Percentiles rank a stretch among this genome's conserved stretches.
phyloP scores from a whole-genome alignment of 1,140 invertebrate genomes.

The Proales similis region DNA sequence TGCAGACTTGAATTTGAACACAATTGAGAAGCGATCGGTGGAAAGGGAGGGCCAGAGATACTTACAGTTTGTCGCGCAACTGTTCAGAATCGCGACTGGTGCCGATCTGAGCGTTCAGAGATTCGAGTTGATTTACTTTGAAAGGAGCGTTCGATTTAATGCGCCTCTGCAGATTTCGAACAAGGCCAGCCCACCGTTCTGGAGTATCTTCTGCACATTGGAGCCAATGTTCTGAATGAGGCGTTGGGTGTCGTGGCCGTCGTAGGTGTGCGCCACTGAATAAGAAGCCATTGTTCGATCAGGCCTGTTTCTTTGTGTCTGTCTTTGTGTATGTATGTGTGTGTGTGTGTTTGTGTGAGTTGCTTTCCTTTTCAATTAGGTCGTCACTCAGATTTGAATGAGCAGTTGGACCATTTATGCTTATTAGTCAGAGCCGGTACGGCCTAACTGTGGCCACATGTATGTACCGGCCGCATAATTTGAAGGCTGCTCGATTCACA shows the following conservation, averaged over 20 bases:
- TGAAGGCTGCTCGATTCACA: too few species aligned
- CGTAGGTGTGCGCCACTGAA: too few species aligned
- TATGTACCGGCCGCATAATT: too few species aligned
- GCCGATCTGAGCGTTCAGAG: neutral
- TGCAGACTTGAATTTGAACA: neutral
- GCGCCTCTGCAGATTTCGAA: neutral
- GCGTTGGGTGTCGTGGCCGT: neutral
- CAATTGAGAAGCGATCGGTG: neutral
- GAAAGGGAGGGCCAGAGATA: neutral
- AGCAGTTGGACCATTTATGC: too few species aligned
- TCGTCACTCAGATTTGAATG: too few species aligned
- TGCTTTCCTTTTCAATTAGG: too few species aligned
- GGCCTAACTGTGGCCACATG: too few species aligned
- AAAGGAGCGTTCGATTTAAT: neutral
- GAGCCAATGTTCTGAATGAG: neutral
- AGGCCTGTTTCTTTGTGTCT: too few species aligned
- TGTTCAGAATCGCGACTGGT: neutral
- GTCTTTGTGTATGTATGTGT: too few species aligned
- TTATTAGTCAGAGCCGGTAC: too few species aligned
- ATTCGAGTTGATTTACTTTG: neutral
- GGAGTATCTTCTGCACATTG: slow-evolving; percentile 2
- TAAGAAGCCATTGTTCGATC: too few species aligned
- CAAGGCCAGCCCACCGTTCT: neutral
- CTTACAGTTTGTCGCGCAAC: slow-evolving; percentile 7
- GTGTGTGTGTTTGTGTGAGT: too few species aligned